These are phyloP conservation scores for Opisthograptis luteolata DNA, from an alignment of 2,888 invertebrate species.

Conservation along the genomic window DNA sequence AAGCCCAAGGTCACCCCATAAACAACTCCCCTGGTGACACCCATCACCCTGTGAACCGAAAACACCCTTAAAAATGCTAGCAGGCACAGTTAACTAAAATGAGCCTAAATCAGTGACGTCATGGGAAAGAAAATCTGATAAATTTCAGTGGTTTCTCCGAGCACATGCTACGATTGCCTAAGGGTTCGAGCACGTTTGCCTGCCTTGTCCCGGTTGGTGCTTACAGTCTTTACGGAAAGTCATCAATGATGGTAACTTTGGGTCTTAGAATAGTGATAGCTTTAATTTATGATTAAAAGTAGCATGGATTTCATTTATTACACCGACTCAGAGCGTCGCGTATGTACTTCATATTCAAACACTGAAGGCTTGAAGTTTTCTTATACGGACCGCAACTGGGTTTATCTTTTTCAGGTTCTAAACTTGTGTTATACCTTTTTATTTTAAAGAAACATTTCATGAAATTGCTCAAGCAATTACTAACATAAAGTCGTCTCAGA, in stretches of 20 bases:
- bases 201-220: not conserved
- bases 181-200: conserved; percentile 4
- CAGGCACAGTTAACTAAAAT: not conserved
- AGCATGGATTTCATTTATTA: no score
- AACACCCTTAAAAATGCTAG: not conserved
- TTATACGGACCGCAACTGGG: no score
- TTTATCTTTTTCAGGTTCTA: no score
- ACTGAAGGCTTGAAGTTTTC: no score
- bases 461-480: no score
- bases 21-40: conserved; percentile 10
- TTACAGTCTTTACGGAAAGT: conserved; percentile 2
- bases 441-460: no score
- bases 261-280: no score
- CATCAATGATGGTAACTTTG: not conserved
- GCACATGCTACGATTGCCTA: conserved; percentile 6
- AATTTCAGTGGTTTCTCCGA: not conserved
- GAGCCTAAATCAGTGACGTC: not conserved
- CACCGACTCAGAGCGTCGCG: no score
- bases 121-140: not conserved
- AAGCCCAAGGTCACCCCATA: conserved; percentile 71
- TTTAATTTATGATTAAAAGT: no score
- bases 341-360: no score
- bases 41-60: not conserved
- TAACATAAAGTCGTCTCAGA: no score
- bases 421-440: no score